Percentiles rank a stretch among this genome's conserved stretches.
Evolutionary conservation across 2,888 invertebrate genomes (phyloP).

Genomic region (Alsophila aescularia): DNA sequence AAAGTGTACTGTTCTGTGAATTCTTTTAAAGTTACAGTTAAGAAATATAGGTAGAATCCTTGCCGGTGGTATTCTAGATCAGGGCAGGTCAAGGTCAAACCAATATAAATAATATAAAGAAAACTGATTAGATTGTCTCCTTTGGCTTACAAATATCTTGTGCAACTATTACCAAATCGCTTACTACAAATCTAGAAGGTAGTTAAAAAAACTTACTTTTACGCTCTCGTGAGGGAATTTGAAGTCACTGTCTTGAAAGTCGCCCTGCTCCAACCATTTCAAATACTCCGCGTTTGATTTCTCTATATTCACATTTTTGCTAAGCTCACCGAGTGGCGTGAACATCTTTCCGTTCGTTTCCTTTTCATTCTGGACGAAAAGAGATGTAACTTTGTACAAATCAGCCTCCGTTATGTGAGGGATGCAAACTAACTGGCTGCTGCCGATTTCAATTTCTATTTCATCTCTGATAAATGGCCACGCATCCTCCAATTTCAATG

Average conservation of each 20-base stretch:
- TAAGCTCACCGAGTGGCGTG: slow-evolving; percentile 74
- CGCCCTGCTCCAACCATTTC: slow-evolving; percentile 66
- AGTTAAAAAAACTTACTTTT: slow-evolving; percentile 43
- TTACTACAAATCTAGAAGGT: too few relatives aligned
- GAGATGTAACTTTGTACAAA: slow-evolving; percentile 75
- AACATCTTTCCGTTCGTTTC: slow-evolving; percentile 78
- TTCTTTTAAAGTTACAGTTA: too few relatives aligned
- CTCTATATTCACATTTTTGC: slow-evolving; percentile 69
- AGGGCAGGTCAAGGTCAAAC: slow-evolving; percentile 38
- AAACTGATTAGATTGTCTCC: background rate
- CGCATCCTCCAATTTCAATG: slow-evolving; percentile 77
- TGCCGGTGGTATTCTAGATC: slow-evolving; percentile 4
- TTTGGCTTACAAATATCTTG: background rate
- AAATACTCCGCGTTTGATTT: slow-evolving; percentile 71
- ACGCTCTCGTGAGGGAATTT: slow-evolving; percentile 82
- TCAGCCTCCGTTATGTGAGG: slow-evolving; percentile 81
- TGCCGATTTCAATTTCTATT: slow-evolving; percentile 81
- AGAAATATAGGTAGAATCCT: too few relatives aligned
- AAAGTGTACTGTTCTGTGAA: too few relatives aligned
- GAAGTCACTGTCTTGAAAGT: slow-evolving; percentile 68
- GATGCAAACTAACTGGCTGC: slow-evolving; percentile 77
- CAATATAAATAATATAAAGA: too few relatives aligned
- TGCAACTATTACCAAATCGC: slow-evolving; percentile 20
- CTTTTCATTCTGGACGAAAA: slow-evolving; percentile 78
- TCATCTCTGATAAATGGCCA: slow-evolving; percentile 83